Percentiles rank a stretch among this genome's conserved stretches.
These are phyloP conservation scores for Molossus alvarezi DNA, from an alignment of 2,797 vertebrate genomes.

Conservation along the genomic window DNA sequence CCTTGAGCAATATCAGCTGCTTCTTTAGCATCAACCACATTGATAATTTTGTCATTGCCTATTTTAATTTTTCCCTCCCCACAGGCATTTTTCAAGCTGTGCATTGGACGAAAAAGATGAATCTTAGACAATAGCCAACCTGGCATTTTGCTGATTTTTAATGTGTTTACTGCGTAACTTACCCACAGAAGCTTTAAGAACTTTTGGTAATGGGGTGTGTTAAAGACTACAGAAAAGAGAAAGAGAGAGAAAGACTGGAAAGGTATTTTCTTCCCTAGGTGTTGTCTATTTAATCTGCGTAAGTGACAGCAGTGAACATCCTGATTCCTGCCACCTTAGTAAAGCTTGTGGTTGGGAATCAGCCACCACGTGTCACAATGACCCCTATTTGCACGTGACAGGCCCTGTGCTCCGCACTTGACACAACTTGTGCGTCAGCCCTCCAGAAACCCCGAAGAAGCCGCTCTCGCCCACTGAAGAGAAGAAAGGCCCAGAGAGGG, in stretches of 20 bases:
- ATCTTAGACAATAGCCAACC: constrained; percentile 50
- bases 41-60: not conserved
- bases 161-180: constrained; percentile 60
- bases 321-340: constrained; percentile 53
- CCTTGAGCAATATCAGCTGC: rapidly evolving
- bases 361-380: not conserved
- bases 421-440: not conserved
- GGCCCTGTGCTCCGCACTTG: not conserved
- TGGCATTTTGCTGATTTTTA: constrained; percentile 69
- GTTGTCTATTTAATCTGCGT: constrained; percentile 72
- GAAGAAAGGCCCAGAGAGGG: not conserved
- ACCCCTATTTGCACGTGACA: not conserved
- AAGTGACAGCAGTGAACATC: constrained; percentile 47
- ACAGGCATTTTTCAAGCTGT: constrained; percentile 5
- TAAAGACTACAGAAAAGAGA: not conserved
- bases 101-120: constrained; percentile 31
- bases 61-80: not conserved
- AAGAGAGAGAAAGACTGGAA: not conserved
- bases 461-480: not conserved
- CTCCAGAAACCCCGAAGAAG: not conserved
- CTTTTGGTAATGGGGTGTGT: constrained; percentile 24
- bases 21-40: not conserved
- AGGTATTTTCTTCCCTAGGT: constrained; percentile 52
- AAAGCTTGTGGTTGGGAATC: constrained; percentile 45
- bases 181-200: constrained; percentile 54